Evolutionary conservation across 1,140 invertebrate genomes (phyloP), one percentile per base, ranked within the genome.

Genomic region (Acromyrmex charruanus): DNA sequence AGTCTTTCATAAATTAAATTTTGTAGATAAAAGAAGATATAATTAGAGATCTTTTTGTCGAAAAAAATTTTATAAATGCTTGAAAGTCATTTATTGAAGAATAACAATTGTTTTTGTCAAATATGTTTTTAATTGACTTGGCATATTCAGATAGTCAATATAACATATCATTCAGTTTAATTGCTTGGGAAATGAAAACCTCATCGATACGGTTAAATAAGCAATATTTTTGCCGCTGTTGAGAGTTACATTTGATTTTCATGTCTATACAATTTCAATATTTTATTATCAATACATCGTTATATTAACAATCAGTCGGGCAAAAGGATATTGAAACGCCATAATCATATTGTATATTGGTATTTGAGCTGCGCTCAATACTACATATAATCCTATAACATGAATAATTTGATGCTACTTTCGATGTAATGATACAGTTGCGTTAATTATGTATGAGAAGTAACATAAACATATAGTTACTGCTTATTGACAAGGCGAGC

Each of bases 131-230:
- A 81, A 39, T 71, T 58, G 31, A 35, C 49, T 39, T 39, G 59
- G 39, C 12, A 69, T 6, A 55, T 69, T 81, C 49, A 71, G 31
- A 39, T 55, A 21, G 4, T 49, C 55, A 53, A 69, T 69, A 55
- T 53, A 58, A 69, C 35, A 16, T 31, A 77, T 65, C 14, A 28
- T 65, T 68, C 77, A 80, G 53, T 81, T 69, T 81, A 81, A 81
- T 81, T 53, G 65, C 21, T 44, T 81, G 31, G 31, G 31, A 81
- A 81, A 81, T 71, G 77, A 81, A 81, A 80, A 71, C 31, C 2
- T 25, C 31, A 4, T 69, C n/a, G 65, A 35, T 71, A 25, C 49
- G 6, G 18, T 81, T 69, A 81, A 81, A 71, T 71, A 71, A 81
- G 49, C 65, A 81, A 71, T 81, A 81, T 81, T 81, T 81, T 28